A percentile compares a stretch with the other conserved stretches of the same genome.
Conservation (phyloP, 2,113 vertebrate genomes). For the Zapus hudsonius region DNA sequence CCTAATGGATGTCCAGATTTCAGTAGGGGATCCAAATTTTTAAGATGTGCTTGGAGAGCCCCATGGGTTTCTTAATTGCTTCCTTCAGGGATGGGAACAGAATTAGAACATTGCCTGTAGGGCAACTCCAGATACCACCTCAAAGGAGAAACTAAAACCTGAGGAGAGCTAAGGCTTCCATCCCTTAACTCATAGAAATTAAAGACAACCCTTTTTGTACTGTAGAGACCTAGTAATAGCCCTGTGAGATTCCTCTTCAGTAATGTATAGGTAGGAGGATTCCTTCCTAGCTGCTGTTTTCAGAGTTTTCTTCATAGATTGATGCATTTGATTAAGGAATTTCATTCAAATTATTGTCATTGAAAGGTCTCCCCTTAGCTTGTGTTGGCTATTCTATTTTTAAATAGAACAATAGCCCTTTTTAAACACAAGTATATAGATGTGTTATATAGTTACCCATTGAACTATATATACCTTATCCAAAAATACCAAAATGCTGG, state of each 20-base stretch:
- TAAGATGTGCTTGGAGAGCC: slow-evolving; percentile 68
- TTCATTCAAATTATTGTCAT: background rate
- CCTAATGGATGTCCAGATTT: slow-evolving; percentile 73
- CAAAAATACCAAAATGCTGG: background rate
- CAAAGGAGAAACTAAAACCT: background rate
- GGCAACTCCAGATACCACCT: slow-evolving; percentile 47
- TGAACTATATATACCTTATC: background rate
- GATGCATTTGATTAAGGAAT: background rate
- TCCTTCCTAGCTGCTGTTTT: background rate
- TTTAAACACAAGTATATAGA: slow-evolving; percentile 10
- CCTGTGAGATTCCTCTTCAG: background rate
- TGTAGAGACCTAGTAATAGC: background rate
- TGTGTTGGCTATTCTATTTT: background rate
- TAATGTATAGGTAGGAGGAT: background rate
- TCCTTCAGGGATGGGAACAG: slow-evolving; percentile 43
- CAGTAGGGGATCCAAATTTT: slow-evolving; percentile 54
- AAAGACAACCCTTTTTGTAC: background rate
- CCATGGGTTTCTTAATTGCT: slow-evolving; percentile 67
- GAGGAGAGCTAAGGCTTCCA: background rate
- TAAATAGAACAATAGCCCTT: slow-evolving; percentile 13
- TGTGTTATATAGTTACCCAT: background rate
- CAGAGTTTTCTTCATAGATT: slow-evolving; percentile 19
- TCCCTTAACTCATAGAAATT: slow-evolving; percentile 19
- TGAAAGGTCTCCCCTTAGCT: background rate
- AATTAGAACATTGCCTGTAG: slow-evolving; percentile 48